Evolutionary conservation across 92 coral and sea anemone species (phyloP), one percentile per base, ranked within the genome.

Genomic region (Actinernus sp.): DNA sequence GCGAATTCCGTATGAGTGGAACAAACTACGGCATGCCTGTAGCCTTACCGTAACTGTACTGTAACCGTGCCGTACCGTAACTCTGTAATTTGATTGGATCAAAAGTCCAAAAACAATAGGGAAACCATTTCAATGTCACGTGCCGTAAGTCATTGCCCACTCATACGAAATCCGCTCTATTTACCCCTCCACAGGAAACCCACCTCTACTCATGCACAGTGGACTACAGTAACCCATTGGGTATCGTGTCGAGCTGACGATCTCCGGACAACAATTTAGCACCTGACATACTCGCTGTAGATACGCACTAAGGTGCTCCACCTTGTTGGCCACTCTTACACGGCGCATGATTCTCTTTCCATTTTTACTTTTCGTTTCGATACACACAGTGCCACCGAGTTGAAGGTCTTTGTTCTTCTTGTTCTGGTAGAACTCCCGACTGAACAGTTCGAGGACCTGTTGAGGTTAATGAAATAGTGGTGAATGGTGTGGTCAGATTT

Each of bases 361-460:
- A 52, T 95, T 95, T 72, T 95, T 95, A 54, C 92, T 95, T 56
- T 95, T 95, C 58, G 92, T 95, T 71, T 95, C 99, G 40, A 95
- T 95, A 46, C 99, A 95, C 49, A 95, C 99, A 21, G 99, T 95
- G 43, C 97, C 93, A 10, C 97, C 99, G 5, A 95, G 86, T 61
- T 95, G 97, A 1, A 95, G 74, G 72, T 95, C 99, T 63, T 76
- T 83, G 79, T 95, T 92, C 80, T 91, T 95, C 78, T 95, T 95
- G 64, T 88, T 95, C 85, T 95, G 99, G 67, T 95, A 95, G 64
- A 95, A 95, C 74, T 95, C 99, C 29, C 94, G 97, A 56, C 96
- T 83, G 53, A 95, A 91, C 57, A 95, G 78, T 54, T 95, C 99
- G 18, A 95, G 86, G 18, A 95, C 97, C 78, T 70, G 11, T 0